Base-by-base conservation (phyloP, 2,797 vertebrate species). In the Allobates femoralis region DNA sequence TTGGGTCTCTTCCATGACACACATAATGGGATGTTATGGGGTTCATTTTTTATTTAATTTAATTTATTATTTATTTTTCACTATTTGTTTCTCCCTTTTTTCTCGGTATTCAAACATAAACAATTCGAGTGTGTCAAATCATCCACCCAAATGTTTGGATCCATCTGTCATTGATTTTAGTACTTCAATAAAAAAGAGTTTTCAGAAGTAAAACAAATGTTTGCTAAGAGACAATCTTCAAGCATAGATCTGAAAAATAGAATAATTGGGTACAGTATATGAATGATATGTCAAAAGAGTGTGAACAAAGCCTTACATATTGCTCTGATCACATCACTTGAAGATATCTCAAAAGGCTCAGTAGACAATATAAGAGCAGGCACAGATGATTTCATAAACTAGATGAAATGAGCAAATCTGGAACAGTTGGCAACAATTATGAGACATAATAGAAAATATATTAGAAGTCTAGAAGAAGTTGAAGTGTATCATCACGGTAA, bases 381-480 rank as follows among this genome's bases (percentile, higher is more conserved):
- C 23, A 41, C 1, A 41, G 34, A 69, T 69, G 67, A 73, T 73
- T 73, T 73, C 41, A 74, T 74, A 56, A 82, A 30, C 53, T 58
- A 75, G 69, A 74, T 10, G 21, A 41, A 30, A 82, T 16, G 50
- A 16, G 64, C 14, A 82, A 83, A 83, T 60, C 73, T 46, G 55
- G 18, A 37, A 75, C 69, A 83, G 81, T 83, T 83, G 55, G 81
- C n/a, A 83, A 32, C 55, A 74, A 74, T 75, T 83, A 83, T 26
- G 6, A 58, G 51, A 28, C 79, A 12, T 12, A 75, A 28, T 14
- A 64, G n/a, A 71, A 71, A 82, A 55, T 28, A 56, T 71, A 56
- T 51, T 60, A 11, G 21, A 83, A 28, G 34, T 37, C 26, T 56
- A 75, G 53, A 82, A 56, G 32, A 55, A 73, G 16, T 60, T 74